These are phyloP conservation scores for Erpobdella octoculata DNA, from an alignment of 2,888 invertebrate species.

Conservation along the genomic window DNA sequence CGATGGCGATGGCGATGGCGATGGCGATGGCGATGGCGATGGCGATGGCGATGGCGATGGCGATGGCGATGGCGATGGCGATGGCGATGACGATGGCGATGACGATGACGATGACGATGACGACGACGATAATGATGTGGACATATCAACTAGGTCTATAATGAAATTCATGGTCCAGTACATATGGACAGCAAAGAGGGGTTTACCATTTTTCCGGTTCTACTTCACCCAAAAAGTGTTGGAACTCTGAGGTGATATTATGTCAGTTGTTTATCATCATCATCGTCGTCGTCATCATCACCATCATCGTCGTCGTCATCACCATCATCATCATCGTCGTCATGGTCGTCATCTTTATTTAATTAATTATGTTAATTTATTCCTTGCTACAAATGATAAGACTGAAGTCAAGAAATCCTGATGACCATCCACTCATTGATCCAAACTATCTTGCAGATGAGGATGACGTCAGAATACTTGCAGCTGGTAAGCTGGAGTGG, in stretches of 20 bases:
- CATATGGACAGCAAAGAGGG: constrained; percentile 33
- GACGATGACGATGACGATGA: constrained; percentile 2
- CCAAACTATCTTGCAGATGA: constrained; percentile 72
- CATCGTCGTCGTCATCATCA: background rate
- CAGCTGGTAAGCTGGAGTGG: constrained; percentile 34
- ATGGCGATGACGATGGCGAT: constrained; percentile 22
- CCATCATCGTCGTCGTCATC: background rate
- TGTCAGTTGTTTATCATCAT: background rate
- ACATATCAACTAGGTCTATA: constrained; percentile 33
- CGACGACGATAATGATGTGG: constrained; percentile 18
- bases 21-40: background rate
- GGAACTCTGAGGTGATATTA: constrained; percentile 61
- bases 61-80: background rate
- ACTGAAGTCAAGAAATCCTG: constrained; percentile 67
- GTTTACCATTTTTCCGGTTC: constrained; percentile 37
- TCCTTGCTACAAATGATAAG: too few species aligned
- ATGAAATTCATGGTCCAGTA: constrained; percentile 32
- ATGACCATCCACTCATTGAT: constrained; percentile 72
- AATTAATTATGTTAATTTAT: too few species aligned
- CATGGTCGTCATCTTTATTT: background rate
- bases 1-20: background rate
- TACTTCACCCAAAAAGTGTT: constrained; percentile 61
- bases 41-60: background rate
- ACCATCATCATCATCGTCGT: background rate
- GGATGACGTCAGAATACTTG: constrained; percentile 57